A percentile compares a stretch with the other conserved stretches of the same genome.
Conservation (phyloP, 2,888 invertebrate species). For the Andrena praecox region DNA sequence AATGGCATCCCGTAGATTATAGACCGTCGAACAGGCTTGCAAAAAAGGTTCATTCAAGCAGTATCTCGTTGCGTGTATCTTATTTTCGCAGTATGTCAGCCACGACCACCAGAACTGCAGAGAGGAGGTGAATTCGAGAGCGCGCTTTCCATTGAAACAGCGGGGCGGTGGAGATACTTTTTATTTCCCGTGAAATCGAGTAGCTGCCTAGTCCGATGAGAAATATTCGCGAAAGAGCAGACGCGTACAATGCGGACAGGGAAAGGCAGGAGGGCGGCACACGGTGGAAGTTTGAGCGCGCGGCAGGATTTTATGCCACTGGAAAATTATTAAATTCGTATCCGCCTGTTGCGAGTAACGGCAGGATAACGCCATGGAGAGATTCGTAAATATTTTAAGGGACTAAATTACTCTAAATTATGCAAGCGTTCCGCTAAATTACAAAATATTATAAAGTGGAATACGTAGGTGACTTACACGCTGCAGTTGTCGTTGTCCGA, state of each 20-base stretch:
- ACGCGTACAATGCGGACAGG: not conserved
- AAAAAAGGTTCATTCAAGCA: not conserved
- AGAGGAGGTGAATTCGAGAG: slow-evolving; percentile 17
- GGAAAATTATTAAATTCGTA: slow-evolving; percentile 49
- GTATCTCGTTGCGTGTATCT: slow-evolving; percentile 22
- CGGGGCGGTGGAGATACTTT: slow-evolving; percentile 11
- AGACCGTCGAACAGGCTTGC: not conserved
- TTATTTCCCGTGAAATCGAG: slow-evolving; percentile 38
- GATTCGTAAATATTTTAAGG: slow-evolving; percentile 38
- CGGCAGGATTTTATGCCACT: slow-evolving; percentile 18
- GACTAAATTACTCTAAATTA: too few relatives aligned
- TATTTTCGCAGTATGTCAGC: slow-evolving; percentile 17
- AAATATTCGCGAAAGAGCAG: slow-evolving; percentile 16
- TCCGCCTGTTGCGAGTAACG: slow-evolving; percentile 20
- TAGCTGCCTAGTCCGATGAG: slow-evolving; percentile 13
- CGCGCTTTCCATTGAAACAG: slow-evolving; percentile 25
- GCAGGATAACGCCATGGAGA: slow-evolving; percentile 27
- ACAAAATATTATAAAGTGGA: too few relatives aligned
- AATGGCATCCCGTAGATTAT: too few relatives aligned
- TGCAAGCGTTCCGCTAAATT: too few relatives aligned
- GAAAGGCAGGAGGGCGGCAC: not conserved
- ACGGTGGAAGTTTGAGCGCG: slow-evolving; percentile 21
- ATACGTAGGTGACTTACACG: too few relatives aligned
- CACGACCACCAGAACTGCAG: not conserved
- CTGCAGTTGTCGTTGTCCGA: too few relatives aligned